Conservation (phyloP, 2,797 vertebrate species). For the Falco columbarius region DNA sequence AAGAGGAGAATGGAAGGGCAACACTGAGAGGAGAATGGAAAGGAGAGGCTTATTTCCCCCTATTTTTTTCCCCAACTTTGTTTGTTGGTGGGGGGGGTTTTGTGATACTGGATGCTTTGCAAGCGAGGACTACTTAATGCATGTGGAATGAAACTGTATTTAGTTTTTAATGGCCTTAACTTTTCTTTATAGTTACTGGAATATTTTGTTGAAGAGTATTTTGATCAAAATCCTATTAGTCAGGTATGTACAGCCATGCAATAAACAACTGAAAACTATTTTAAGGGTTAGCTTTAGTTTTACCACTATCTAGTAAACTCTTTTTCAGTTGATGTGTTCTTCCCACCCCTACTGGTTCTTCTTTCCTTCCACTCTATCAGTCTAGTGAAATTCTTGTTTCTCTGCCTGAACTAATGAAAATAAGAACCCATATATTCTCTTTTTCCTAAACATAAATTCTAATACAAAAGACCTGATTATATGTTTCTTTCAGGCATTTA, state of each 20-base stretch:
- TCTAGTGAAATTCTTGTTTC: neutral
- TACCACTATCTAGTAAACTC: neutral
- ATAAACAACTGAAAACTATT: neutral
- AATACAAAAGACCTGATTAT: neutral
- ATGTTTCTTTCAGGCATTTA: neutral
- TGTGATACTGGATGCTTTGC: neutral
- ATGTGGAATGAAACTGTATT: neutral
- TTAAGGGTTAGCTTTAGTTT: neutral
- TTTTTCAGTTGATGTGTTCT: neutral
- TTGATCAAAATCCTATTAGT: constrained; percentile 98
- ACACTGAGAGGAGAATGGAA: neutral
- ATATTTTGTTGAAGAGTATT: constrained; percentile 94
- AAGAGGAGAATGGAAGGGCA: neutral
- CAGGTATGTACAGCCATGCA: constrained; percentile 82
- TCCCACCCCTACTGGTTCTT: neutral
- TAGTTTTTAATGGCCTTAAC: neutral
- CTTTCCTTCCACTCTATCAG: too few species aligned
- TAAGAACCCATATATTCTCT: neutral
- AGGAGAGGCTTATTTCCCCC: neutral
- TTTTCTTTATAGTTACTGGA: constrained; percentile 86
- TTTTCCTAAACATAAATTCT: neutral
- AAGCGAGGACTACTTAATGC: neutral
- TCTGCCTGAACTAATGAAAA: neutral
- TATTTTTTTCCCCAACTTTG: neutral
- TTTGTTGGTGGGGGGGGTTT: neutral